Evolutionary conservation across 2,113 vertebrate genomes (phyloP).

Genomic region (Etheostoma cragini): DNA sequence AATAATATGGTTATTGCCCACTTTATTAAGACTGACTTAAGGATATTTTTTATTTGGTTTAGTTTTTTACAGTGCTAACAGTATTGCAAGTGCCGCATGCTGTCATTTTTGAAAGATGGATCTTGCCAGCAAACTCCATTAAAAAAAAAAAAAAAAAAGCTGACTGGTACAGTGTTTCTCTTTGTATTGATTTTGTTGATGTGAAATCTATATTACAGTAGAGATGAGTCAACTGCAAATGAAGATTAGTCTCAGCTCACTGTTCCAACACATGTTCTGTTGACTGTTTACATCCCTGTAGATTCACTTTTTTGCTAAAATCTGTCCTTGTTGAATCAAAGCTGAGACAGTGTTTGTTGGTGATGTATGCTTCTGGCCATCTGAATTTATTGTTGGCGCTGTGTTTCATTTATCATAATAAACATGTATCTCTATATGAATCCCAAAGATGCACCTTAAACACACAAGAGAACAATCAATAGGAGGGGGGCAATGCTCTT

Average conservation of each 20-base stretch:
- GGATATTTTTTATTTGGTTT: neutral
- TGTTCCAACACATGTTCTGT: conserved; percentile 11
- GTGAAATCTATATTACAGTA: conserved; percentile 38
- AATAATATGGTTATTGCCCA: neutral
- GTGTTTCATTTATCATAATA: neutral
- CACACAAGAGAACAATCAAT: conserved; percentile 2
- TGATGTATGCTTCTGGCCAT: conserved; percentile 1
- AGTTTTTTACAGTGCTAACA: neutral
- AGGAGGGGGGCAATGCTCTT: conserved; percentile 7
- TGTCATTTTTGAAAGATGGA: neutral
- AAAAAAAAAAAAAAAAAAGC: conserved; percentile 16
- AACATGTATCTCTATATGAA: neutral
- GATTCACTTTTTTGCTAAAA: neutral
- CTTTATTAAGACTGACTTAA: neutral
- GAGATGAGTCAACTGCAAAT: conserved; percentile 32
- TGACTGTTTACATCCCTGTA: neutral
- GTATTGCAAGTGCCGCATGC: neutral
- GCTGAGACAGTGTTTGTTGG: neutral
- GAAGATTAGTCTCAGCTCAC: conserved; percentile 22
- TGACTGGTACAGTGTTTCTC: conserved; percentile 25
- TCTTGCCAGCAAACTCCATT: neutral
- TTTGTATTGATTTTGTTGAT: conserved; percentile 1
- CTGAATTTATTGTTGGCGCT: neutral
- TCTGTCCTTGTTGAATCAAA: conserved; percentile 9
- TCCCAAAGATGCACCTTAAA: neutral